Base-by-base conservation (phyloP, 1,140 invertebrate species). In the Neodiprion virginianus region DNA sequence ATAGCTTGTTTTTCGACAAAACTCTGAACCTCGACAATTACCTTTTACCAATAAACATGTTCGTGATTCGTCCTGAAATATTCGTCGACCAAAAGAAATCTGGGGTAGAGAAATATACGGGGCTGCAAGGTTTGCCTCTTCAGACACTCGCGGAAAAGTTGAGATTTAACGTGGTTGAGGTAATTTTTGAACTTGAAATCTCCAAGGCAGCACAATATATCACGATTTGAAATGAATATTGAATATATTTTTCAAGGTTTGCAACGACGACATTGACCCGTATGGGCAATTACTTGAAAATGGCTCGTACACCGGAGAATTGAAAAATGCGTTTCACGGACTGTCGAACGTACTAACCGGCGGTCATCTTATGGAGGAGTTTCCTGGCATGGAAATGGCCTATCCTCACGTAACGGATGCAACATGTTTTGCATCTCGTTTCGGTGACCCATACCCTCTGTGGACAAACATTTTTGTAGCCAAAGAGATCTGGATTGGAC, bases 11-110 rank as follows among this genome's bases (percentile, higher is more conserved):
- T 61, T 61, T 61, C n/a, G 53, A 61, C 10, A 1, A 61, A 61
- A 61, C 53, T 61, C 53, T 11, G n/a, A 61, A 61, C n/a, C 53
- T 61, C 53, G 53, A 61, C 10, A 61, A 61, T 61, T 61, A 61
- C 53, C 10, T 61, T 11, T 11, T 61, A 1, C 53, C 53, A 11
- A 11, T 61, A 61, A 61, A n/a, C 53, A 61, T 61, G 10, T 11
- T 61, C n/a, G 10, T n/a, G n/a, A 11, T 61, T n/a, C n/a, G 10
- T 11, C 53, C 53, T n/a, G n/a, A 61, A 1, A 1, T 61, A n/a
- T 11, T 1, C n/a, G 10, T 61, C 53, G 10, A 11, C 1, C 10
- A 61, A 1, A 61, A 61, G 10, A 61, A 61, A 61, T 11, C 53
- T 61, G 53, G 53, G n/a, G 10, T 61, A n/a, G 53, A 61, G n/a